phyloP scores from a whole-genome alignment of 1,140 invertebrate genomes.

The Diploscapter pachys region DNA sequence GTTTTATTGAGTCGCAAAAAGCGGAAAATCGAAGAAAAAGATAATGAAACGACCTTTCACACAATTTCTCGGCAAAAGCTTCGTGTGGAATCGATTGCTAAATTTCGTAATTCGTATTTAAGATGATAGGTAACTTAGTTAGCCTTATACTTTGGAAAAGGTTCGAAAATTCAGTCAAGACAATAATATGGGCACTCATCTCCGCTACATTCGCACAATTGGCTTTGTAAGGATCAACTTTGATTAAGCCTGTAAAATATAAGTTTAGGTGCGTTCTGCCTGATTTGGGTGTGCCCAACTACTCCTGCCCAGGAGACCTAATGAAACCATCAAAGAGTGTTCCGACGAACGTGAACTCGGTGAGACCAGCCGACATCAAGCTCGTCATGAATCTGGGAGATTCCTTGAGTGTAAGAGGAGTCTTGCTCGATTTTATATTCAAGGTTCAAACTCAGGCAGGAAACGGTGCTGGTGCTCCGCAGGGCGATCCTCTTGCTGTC shows the following conservation, averaged over 20 bases:
- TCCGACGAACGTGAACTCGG: constrained; percentile 65
- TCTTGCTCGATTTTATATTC: neutral
- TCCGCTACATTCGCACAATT: neutral
- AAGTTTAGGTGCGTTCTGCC: neutral
- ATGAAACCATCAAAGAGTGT: constrained; percentile 31
- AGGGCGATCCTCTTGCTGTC: constrained; percentile 71
- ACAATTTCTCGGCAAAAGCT: too few species aligned
- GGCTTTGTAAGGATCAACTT: neutral
- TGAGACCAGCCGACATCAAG: constrained; percentile 74
- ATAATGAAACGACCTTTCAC: too few species aligned
- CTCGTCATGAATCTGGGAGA: constrained; percentile 76
- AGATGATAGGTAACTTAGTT: too few species aligned
- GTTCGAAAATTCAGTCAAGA: neutral
- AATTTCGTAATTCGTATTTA: too few species aligned
- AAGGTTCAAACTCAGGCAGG: constrained; percentile 63
- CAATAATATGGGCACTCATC: neutral
- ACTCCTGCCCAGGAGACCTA: constrained; percentile 24
- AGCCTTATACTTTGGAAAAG: neutral
- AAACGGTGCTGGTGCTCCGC: constrained; percentile 73
- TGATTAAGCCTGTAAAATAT: neutral
- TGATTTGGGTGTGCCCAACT: constrained; percentile 36
- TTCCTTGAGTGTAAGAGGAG: constrained; percentile 66
- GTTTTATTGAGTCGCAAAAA: too few species aligned
- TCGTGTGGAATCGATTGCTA: too few species aligned
- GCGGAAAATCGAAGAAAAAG: too few species aligned